Percentiles rank a stretch among this genome's conserved stretches.
These are phyloP conservation scores for Pollachius pollachius DNA, from an alignment of 2,113 vertebrate species.

Conservation along the genomic window DNA sequence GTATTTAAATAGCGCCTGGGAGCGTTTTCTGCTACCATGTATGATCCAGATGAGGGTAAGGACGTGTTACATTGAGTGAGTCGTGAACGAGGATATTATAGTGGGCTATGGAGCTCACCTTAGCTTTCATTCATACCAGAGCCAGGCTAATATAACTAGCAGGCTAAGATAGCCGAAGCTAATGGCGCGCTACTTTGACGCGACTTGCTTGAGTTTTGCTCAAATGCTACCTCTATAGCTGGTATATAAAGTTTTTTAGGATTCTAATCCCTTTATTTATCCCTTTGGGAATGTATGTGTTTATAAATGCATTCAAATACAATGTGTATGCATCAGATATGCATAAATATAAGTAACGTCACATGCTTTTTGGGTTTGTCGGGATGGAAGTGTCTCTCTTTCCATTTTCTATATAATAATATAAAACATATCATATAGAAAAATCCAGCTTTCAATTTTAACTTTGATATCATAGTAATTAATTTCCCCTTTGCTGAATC, in stretches of 20 bases:
- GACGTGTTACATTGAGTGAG: neutral
- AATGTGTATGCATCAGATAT: too few relatives aligned
- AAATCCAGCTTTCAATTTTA: neutral
- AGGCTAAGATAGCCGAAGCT: neutral
- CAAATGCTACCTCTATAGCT: neutral
- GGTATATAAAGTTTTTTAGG: too few relatives aligned
- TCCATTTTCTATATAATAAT: too few relatives aligned
- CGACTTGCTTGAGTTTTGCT: neutral
- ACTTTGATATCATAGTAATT: neutral
- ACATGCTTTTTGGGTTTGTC: too few relatives aligned
- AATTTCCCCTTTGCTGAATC: rapidly evolving
- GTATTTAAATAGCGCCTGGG: neutral
- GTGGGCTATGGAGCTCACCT: too few relatives aligned
- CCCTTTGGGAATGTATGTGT: too few relatives aligned
- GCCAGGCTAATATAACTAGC: neutral
- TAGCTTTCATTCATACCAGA: neutral
- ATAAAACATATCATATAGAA: too few relatives aligned
- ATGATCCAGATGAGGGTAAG: slow-evolving; percentile 80
- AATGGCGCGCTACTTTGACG: neutral
- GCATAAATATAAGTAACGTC: too few relatives aligned
- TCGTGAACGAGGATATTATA: neutral
- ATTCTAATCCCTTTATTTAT: too few relatives aligned
- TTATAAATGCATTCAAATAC: too few relatives aligned
- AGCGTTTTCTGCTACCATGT: slow-evolving; percentile 56
- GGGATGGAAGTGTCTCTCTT: too few relatives aligned